Evolutionary conservation across 2,113 vertebrate genomes (phyloP), one percentile per base, ranked within the genome.

Genomic region (Protobothrops mucrosquamatus): DNA sequence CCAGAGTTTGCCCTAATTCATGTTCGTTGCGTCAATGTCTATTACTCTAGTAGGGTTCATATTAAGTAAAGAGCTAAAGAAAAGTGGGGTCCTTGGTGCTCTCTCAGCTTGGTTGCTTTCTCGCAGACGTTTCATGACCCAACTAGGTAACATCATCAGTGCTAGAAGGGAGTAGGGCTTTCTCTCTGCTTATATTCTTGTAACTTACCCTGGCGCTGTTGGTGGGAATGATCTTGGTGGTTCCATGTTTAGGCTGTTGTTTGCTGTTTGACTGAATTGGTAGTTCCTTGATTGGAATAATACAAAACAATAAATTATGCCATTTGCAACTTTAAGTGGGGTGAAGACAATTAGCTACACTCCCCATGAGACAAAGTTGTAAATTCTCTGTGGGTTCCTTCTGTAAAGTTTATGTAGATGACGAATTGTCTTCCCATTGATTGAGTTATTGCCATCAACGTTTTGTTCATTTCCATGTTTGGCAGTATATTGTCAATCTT

Each of bases 401-500:
- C 18, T n/a, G 89, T 93, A 15, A n/a, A 93, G 92, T 43, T 0
- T 0, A 88, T 85, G 12, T 48, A 85, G 89, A 64, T 59, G 54
- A 18, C 90, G 85, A 3, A 0, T 91, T 87, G 22, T 10, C 22
- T 94, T 48, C 91, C 52, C 89, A 15, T 93, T 95, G 59, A 87
- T 20, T 87, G 74, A 34, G 64, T 92, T 93, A n/a, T 2, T 93
- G 91, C 46, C 10, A 88, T 74, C 61, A 90, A 39, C 51, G 6
- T 92, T 94, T 23, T 94, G 85, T 52, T 87, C 43, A 14, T 23
- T 26, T 34, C 90, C 64, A 48, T n/a, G 15, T 23, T 56, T 26
- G 51, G 51, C 92, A 88, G 85, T 92, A 81, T 92, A 69, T 69
- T 93, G 91, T 54, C 74, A 81, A 1, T 26, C 2, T 94, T 95